phyloP scores from a whole-genome alignment of 2,113 vertebrate species.

The Anarrhichthys ocellatus region DNA sequence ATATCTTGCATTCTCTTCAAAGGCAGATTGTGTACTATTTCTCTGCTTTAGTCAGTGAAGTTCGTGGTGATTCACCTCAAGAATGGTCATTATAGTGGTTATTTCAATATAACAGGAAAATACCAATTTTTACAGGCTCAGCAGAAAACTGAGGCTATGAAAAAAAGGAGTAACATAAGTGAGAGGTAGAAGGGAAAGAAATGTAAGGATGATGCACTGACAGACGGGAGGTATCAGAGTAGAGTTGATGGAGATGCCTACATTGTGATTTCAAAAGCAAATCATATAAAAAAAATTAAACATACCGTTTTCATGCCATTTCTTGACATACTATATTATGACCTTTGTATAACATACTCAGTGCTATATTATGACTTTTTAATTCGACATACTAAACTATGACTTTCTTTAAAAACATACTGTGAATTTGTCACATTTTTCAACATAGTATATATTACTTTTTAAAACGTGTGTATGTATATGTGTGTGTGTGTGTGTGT shows the following conservation, averaged over 20 bases:
- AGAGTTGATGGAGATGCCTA: no score
- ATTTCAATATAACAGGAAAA: neutral
- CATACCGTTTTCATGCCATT: no score
- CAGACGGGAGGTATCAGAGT: conserved; percentile 28
- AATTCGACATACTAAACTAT: neutral
- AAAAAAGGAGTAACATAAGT: neutral
- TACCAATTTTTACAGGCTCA: neutral
- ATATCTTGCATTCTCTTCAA: conserved; percentile 25
- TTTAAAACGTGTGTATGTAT: no score
- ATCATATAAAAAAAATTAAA: no score
- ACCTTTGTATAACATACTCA: no score
- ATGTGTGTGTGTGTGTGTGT: no score
- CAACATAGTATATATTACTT: no score
- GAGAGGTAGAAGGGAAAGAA: neutral
- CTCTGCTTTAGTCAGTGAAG: conserved; percentile 22
- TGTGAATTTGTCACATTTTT: no score
- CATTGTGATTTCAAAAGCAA: no score
- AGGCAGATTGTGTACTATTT: conserved; percentile 13
- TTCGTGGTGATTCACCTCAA: conserved; percentile 14
- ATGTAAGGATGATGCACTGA: conserved; percentile 4
- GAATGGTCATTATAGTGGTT: conserved; percentile 10
- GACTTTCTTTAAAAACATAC: no score
- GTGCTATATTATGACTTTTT: neutral
- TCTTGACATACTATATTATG: neutral
- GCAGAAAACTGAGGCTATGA: neutral